Base-by-base conservation (phyloP, 2,888 invertebrate genomes). In the Thecophora atra region DNA sequence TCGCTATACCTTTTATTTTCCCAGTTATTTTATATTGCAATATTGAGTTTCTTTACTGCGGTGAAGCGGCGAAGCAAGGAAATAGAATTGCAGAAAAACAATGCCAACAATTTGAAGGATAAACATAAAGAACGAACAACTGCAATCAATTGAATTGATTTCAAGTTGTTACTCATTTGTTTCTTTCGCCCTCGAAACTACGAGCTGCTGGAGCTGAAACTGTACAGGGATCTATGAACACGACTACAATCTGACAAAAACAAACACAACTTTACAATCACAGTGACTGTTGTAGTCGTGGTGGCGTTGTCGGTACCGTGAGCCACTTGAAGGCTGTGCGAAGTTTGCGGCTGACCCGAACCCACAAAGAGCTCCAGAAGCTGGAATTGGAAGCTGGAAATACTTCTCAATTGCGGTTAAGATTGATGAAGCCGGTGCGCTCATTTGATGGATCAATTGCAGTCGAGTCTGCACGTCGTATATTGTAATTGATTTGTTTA, bases 111-210 rank as follows among this genome's bases (percentile, higher is more conserved):
- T 54, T 54, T 21, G 37, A 42, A 56, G 63, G 44, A 67, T 11
- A 44, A 58, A 71, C 3, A 37, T 58, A 42, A 47, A 21, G 28
- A 24, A 52, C 21, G 66, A 66, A 70, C 56, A 72, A 68, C 67
- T 51, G 72, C 71, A 75, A 75, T 73, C 73, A 75, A 75, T 75
- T 68, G 75, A 73, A 73, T 75, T 72, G 75, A 75, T 73, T 72
- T 71, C 71, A 70, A 70, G 56, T 71, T 72, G 67, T 69, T 69
- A 63, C 65, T 68, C 60, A 68, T 72, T 68, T 68, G 51, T 69
- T 68, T 68, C 52, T 19, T 42, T 52, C 58, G 21, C 21, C 24
- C 24, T 47, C 26, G 58, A 71, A 71, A 58, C 58, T 65, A 62
- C 30, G 11, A 26, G 60, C 11, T n/a, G 21, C 21, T 1, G 37